Evolutionary conservation across 2,113 vertebrate species (phyloP), one percentile per base, ranked within the genome.

Genomic region (Macquaria ambigua): DNA sequence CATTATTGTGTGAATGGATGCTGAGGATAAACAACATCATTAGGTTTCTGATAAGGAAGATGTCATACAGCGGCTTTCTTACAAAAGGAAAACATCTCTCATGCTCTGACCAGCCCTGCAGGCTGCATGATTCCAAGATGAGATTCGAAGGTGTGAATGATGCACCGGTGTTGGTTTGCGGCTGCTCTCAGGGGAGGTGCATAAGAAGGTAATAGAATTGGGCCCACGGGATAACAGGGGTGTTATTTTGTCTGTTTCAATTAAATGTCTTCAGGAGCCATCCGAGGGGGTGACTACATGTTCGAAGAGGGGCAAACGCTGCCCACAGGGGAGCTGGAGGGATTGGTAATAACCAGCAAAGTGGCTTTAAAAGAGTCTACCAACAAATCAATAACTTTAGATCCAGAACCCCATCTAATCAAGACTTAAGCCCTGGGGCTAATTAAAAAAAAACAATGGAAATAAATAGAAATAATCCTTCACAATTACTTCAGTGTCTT

Each of bases 241-340:
- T 93, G 89, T 94, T 92, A 93, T 94, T 92, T 85, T 94, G 94
- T 94, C 95, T 89, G 87, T 92, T 96, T 95, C 92, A 94, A 94
- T 95, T 91, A 93, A 93, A 90, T 84, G 82, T 90, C 77, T 89
- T 75, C n/a, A 39, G 83, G 79, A 90, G 73, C 68, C 28, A 64
- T 89, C 79, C 8, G 59, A 86, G 53, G 82, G 66, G 74, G 67
- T 1, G 56, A 81, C 72, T 64, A 58, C 55, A 77, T 86, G 89
- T 90, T 91, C 90, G 86, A 84, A 74, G 67, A 64, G 69, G 64
- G 69, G 74, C 79, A 88, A 93, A 89, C 61, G 53, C 39, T 72
- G 63, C 66, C 74, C 87, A 84, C 87, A 67, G 86, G 93, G 83
- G 89, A 91, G 64, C 8, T 8, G 39, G 48, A 55, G 79, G 56